Percentiles rank a stretch among this genome's conserved stretches.
phyloP scores from a whole-genome alignment of 2,888 invertebrate genomes.

The Sphaerophoria taeniata region DNA sequence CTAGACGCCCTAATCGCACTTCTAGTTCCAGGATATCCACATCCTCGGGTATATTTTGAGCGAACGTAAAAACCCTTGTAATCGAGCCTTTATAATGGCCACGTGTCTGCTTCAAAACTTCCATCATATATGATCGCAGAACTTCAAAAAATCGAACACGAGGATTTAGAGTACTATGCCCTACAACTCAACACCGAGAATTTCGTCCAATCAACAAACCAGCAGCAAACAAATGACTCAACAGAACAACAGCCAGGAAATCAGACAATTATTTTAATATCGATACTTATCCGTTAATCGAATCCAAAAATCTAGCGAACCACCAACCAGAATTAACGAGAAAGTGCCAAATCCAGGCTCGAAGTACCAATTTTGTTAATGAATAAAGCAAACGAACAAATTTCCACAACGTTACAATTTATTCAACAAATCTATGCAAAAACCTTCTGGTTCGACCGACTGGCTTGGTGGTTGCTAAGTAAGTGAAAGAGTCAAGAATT shows the following conservation, averaged over 20 bases:
- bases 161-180: neutral
- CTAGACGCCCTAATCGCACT: slow-evolving; percentile 25
- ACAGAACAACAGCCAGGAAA: neutral
- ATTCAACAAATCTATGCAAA: neutral
- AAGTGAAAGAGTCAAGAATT: too few relatives aligned
- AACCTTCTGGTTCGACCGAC: too few relatives aligned
- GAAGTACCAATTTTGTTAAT: neutral
- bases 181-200: neutral
- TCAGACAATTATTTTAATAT: neutral
- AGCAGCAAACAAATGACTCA: neutral
- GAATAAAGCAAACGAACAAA: neutral
- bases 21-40: neutral
- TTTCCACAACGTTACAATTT: neutral
- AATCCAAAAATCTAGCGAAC: neutral
- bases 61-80: slow-evolving; percentile 8
- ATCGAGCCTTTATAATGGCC: slow-evolving; percentile 23
- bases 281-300: too few relatives aligned
- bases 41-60: slow-evolving; percentile 14
- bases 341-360: neutral
- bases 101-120: slow-evolving; percentile 22
- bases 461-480: too few relatives aligned
- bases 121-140: slow-evolving; percentile 13
- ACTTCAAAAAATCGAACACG: neutral
- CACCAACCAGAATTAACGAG: neutral
- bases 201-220: too few relatives aligned